Base-by-base conservation (phyloP, 2,113 vertebrate genomes). In the Pomatostomus ruficeps region DNA sequence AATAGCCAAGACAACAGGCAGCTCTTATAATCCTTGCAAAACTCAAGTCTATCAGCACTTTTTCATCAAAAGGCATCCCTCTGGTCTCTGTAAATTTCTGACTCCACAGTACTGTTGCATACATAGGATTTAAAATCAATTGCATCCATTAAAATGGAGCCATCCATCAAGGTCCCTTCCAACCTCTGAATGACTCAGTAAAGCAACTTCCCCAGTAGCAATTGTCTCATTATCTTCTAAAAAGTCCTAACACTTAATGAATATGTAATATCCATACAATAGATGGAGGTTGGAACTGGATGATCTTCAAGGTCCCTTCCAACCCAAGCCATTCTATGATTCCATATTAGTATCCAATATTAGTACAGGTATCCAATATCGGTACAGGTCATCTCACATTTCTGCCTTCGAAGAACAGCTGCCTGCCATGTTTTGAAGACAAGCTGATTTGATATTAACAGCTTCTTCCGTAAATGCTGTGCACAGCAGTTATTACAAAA, bases 71-170 rank as follows among this genome's bases (percentile, higher is more conserved):
- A 58, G 12, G 33, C 20, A 8, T 38, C 4, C 9, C 54, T 73
- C 49, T 62, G 79, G 45, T 61, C 43, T 77, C 74, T 40, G 28
- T 14, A 59, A 92, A 70, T 35, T 62, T 84, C 68, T 35, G 43
- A 55, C 35, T 46, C 35, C 0, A 0, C 48, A 59, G 51, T 15
- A 43, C 10, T 14, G 10, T 38, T 80, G 15, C 11, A 23, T 7
- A 65, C 0, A 0, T 15, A 16, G 3, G 22, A 55, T 3, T 79
- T 13, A 40, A 62, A 84, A 66, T 15, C n/a, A 52, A 70, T 3
- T 52, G 33, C 38, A 61, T 20, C 66, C 52, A 62, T 17, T 81
- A 26, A 81, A 85, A 65, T 31, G 19, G 70, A 89, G 15, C 59
- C 23, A 74, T 43, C 59, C 58, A 76, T n/a, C n/a, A n/a, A n/a